Conservation (phyloP, 1,140 invertebrate species). For the Drosophila pruinosa region DNA sequence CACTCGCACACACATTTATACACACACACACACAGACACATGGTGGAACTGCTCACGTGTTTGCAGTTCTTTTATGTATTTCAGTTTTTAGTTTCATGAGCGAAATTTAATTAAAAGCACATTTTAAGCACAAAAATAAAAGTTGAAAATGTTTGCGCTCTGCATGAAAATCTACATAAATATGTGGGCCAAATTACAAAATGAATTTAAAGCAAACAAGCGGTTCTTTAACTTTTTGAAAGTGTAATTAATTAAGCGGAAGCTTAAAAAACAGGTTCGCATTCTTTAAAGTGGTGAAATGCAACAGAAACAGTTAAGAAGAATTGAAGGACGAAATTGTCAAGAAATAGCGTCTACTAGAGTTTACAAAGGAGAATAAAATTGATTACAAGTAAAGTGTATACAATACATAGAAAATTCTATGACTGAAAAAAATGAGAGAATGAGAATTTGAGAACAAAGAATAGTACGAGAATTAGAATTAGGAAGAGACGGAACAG, state of each 20-base stretch:
- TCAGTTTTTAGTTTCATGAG: background rate
- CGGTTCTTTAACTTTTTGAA: constrained; percentile 1
- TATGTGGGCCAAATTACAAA: constrained; percentile 31
- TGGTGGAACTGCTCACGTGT: background rate
- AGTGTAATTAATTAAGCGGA: constrained; percentile 25
- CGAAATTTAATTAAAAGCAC: constrained; percentile 53
- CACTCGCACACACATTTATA: background rate
- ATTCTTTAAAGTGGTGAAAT: background rate
- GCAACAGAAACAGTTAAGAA: background rate
- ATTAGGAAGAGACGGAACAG: too few species aligned
- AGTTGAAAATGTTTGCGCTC: constrained; percentile 1
- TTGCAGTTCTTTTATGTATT: background rate
- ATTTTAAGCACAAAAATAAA: constrained; percentile 28
- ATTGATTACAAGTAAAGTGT: too few species aligned
- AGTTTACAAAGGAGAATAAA: too few species aligned
- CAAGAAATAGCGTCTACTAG: too few species aligned
- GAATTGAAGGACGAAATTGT: background rate
- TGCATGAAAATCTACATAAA: constrained; percentile 26
- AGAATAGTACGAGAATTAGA: too few species aligned
- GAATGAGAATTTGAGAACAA: too few species aligned
- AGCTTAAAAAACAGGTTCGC: background rate
- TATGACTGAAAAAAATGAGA: too few species aligned
- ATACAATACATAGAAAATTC: too few species aligned
- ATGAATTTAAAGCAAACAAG: constrained; percentile 22
- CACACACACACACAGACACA: background rate